These are phyloP conservation scores for Aphidius gifuensis DNA, from an alignment of 1,140 invertebrate genomes.

Conservation along the genomic window DNA sequence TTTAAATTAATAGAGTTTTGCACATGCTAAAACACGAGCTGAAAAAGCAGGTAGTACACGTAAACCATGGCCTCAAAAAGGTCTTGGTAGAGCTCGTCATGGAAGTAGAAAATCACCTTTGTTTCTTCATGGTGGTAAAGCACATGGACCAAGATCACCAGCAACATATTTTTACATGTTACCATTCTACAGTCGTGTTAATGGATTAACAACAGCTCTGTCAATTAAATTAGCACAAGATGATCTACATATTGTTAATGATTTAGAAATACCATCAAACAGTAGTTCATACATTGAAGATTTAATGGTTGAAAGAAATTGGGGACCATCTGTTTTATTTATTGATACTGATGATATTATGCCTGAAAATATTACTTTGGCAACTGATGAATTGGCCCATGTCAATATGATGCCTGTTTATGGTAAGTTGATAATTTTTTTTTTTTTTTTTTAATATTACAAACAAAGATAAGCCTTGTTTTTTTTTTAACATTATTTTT, in stretches of 20 bases:
- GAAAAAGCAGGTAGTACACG: conserved; percentile 84
- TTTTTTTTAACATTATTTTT: background rate
- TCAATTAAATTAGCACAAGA: conserved; percentile 92
- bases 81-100: conserved; percentile 80
- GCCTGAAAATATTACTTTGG: conserved; percentile 80
- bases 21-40: conserved; percentile 57
- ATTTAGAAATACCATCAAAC: conserved; percentile 81
- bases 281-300: conserved; percentile 77
- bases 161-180: conserved; percentile 92
- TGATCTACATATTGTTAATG: conserved; percentile 88
- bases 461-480: background rate
- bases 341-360: conserved; percentile 85
- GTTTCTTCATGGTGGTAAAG: conserved; percentile 75
- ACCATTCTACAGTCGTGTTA: conserved; percentile 68
- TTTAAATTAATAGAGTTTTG: conserved; percentile 17
- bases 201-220: conserved; percentile 78
- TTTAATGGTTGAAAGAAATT: conserved; percentile 78
- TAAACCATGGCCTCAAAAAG: conserved; percentile 97
- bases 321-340: conserved; percentile 95
- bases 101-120: conserved; percentile 88
- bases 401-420: conserved; percentile 96
- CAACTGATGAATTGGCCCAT: conserved; percentile 71
- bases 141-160: conserved; percentile 86
- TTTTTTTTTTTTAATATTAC: conserved; percentile 7
- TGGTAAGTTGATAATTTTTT: conserved; percentile 55